Evolutionary conservation across 1,140 invertebrate genomes (phyloP), one percentile per base, ranked within the genome.

Genomic region (Sogatella furcifera): DNA sequence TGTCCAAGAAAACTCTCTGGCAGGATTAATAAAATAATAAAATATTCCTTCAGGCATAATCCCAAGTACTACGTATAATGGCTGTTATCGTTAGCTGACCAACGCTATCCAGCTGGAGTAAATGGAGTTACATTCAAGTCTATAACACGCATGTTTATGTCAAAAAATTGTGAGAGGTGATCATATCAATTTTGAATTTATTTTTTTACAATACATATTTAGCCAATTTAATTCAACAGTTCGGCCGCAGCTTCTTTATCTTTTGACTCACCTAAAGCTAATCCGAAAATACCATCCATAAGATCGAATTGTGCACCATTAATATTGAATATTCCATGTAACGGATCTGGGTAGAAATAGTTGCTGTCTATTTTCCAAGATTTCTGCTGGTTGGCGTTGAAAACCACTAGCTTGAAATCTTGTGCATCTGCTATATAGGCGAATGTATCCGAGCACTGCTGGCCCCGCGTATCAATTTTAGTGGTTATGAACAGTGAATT

Each of bases 341-440:
- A 70, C 0, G 87, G 87, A 72, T 81, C 84, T 0, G 88, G 87
- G 68, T 82, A 88, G 69, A 88, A 82, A 1, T 80, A 76, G 17
- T 84, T 83, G 68, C 87, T 84, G 1, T 72, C 75, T 11, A 83
- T 79, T 54, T 77, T 80, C 88, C 88, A 90, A 0, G 84, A 83
- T 5, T 49, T 73, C 31, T 78, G 67, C 1, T 72, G 70, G 0
- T 66, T 66, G 1, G 80, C 76, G 68, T 90, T 85, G 59, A 87
- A 86, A 4, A 90, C 84, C 0, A 89, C 68, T 1, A 91, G 57
- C 0, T 77, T 79, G 65, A 80, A 88, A 5, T 77, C 79, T 1
- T 78, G 78, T 0, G 88, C 85, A 65, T 91, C 88, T 0, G 87
- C 84, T 2, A 89, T 77, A 65, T 90, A 91, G 15, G 88, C 84